Conservation (phyloP, 2,888 invertebrate genomes). For the Eupithecia subumbrata region DNA sequence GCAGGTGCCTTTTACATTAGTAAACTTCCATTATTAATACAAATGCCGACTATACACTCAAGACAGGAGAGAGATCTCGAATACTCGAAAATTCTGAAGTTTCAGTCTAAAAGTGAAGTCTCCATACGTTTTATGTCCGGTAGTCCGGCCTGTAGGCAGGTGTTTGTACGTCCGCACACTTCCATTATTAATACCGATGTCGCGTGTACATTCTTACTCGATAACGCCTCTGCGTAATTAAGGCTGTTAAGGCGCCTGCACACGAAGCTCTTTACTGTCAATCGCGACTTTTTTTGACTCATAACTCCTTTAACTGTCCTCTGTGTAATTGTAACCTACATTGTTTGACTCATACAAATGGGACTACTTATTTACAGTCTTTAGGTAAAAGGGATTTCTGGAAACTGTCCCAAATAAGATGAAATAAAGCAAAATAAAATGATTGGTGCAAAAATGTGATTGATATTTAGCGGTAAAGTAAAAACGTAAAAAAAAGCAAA, state of each 20-base stretch:
- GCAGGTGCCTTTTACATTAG: conserved; percentile 81
- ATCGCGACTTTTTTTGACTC: neutral
- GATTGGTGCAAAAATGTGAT: no score
- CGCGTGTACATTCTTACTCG: conserved; percentile 84
- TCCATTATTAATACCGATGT: conserved; percentile 84
- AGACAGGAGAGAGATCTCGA: no score
- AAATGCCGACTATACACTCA: conserved; percentile 40
- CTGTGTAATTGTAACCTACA: neutral
- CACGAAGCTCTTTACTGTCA: conserved; percentile 48
- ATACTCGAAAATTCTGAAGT: no score
- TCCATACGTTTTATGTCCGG: conserved; percentile 38
- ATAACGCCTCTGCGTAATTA: conserved; percentile 83
- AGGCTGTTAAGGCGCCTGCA: conserved; percentile 70
- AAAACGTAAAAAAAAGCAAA: no score
- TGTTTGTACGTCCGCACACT: conserved; percentile 70
- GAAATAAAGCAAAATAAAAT: no score
- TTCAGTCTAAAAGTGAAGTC: neutral
- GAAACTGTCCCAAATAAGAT: no score
- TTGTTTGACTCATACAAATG: neutral
- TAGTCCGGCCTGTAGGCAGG: conserved; percentile 79
- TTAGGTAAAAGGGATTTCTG: no score
- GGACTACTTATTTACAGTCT: no score
- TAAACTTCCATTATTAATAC: conserved; percentile 84
- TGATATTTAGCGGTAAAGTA: no score
- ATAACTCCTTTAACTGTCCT: conserved; percentile 13